Evolutionary conservation across 2,797 vertebrate genomes (phyloP).

Genomic region (Podarcis lilfordi): DNA sequence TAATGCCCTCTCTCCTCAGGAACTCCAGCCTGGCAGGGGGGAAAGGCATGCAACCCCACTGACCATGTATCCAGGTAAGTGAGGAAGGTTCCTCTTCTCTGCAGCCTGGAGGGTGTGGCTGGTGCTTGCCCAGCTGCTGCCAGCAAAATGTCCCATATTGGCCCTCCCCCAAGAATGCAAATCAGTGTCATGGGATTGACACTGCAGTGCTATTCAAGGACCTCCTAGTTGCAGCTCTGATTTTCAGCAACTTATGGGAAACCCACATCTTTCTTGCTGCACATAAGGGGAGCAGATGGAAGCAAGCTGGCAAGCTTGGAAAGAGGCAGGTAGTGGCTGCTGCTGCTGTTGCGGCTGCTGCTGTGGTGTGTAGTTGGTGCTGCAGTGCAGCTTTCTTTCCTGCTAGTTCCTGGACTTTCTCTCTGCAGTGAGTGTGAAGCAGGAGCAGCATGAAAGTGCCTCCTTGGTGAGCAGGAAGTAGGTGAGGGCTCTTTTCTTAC

Average conservation of each 20-base stretch:
- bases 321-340: not conserved
- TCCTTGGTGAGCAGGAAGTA: not conserved
- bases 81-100: not conserved
- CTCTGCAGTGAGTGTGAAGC: not conserved
- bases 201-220: constrained; percentile 15
- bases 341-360: not conserved
- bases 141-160: constrained; percentile 57
- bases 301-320: not conserved
- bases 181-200: not conserved
- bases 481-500: not conserved
- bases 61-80: not conserved
- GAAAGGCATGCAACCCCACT: not conserved
- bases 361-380: not conserved
- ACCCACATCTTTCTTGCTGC: not conserved
- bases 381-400: constrained; percentile 4
- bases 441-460: constrained; percentile 22
- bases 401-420: not conserved
- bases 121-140: constrained; percentile 32
- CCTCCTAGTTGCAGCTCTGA: not conserved
- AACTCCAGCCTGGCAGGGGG: not conserved
- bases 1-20: not conserved
- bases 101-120: not conserved
- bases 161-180: constrained; percentile 27
- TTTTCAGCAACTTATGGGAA: not conserved
- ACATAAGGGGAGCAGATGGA: not conserved